Conservation (phyloP, 2,888 invertebrate genomes). For the Meteorus colon region DNA sequence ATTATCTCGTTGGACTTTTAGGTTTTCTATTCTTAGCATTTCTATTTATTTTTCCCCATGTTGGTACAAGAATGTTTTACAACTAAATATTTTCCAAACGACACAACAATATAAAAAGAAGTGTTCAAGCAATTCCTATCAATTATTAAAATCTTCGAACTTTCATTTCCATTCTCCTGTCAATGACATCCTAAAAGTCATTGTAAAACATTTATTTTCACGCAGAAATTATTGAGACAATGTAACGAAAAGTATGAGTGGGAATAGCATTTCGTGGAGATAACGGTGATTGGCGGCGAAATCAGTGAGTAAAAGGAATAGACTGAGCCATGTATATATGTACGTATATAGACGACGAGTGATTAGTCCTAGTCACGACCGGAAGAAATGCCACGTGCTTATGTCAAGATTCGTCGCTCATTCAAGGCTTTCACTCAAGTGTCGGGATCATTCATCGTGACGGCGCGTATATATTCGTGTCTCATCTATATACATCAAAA, state of each 20-base stretch:
- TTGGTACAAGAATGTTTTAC: too few species aligned
- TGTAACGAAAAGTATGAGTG: neutral
- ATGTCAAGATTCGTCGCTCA: slow-evolving; percentile 22
- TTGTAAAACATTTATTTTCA: neutral
- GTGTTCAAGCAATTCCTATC: too few species aligned
- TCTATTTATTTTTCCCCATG: neutral
- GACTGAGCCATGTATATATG: neutral
- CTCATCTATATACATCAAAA: slow-evolving; percentile 1
- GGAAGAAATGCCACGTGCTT: slow-evolving; percentile 35
- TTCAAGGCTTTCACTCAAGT: slow-evolving; percentile 29
- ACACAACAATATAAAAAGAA: too few species aligned
- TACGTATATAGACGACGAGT: neutral
- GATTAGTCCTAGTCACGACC: slow-evolving; percentile 32
- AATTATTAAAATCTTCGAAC: too few species aligned
- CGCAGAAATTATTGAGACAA: neutral
- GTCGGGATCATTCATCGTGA: slow-evolving; percentile 36
- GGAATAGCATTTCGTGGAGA: neutral
- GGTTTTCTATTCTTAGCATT: slow-evolving; percentile 32
- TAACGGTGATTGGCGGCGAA: neutral
- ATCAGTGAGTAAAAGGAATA: neutral
- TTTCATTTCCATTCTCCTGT: too few species aligned
- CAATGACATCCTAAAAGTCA: too few species aligned
- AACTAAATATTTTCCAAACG: too few species aligned
- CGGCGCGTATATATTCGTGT: slow-evolving; percentile 32
- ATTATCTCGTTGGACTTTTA: slow-evolving; percentile 38